phyloP scores from a whole-genome alignment of 2,888 invertebrate species.

The Ennomos fuscantarius region DNA sequence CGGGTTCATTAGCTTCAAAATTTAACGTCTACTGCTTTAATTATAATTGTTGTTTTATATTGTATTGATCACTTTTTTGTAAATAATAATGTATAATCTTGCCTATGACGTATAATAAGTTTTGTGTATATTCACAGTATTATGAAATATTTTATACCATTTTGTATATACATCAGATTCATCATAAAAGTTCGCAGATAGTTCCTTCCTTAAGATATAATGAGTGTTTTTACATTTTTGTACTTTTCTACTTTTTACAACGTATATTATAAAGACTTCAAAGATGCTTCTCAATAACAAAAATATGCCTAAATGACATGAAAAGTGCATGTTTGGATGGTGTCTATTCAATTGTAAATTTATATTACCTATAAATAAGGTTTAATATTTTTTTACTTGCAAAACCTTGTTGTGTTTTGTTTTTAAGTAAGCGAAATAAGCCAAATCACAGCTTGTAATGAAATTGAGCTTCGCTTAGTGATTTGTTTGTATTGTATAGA shows the following conservation, averaged over 20 bases:
- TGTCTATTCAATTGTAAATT: conserved; percentile 21
- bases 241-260: conserved; percentile 16
- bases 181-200: conserved; percentile 4
- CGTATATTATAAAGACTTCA: conserved; percentile 18
- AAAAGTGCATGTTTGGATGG: conserved; percentile 15
- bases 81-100: conserved; percentile 35
- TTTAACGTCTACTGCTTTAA: too few relatives aligned
- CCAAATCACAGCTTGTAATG: conserved; percentile 30
- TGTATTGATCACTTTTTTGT: conserved; percentile 17
- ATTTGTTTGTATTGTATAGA: conserved; percentile 46
- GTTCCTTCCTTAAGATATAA: conserved; percentile 16
- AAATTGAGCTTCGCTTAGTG: conserved; percentile 31
- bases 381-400: conserved; percentile 5
- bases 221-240: conserved; percentile 14
- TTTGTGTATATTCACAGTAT: conserved; percentile 33
- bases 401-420: not conserved
- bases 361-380: conserved; percentile 1
- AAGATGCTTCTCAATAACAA: conserved; percentile 23
- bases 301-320: not conserved
- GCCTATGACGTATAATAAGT: conserved; percentile 27
- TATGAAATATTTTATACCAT: conserved; percentile 21
- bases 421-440: conserved; percentile 16
- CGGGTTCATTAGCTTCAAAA: too few relatives aligned
- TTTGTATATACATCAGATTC: conserved; percentile 30
- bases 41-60: not conserved